Conservation (phyloP, 23 tunicate species). For the Botrylloides violaceus region DNA sequence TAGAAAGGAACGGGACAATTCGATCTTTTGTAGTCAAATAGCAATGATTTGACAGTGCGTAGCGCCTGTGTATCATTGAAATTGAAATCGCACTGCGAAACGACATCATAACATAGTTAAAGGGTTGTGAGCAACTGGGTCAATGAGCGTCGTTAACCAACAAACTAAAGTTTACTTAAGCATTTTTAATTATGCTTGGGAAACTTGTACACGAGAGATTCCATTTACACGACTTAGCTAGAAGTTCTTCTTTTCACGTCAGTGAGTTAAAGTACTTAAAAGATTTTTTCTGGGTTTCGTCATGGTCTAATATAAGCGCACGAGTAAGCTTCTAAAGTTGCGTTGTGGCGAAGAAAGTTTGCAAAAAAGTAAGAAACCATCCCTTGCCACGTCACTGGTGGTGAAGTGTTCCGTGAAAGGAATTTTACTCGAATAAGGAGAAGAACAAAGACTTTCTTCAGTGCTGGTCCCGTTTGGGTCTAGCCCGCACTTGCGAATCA, state of each 20-base stretch:
- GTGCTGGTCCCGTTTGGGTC: slow-evolving; percentile 4
- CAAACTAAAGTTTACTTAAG: not conserved
- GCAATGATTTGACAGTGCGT: too few relatives aligned
- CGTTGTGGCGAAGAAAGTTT: not conserved
- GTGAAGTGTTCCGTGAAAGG: not conserved
- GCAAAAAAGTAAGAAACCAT: not conserved
- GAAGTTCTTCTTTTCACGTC: not conserved
- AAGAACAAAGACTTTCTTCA: not conserved
- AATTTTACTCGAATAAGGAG: not conserved
- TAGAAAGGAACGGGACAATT: too few relatives aligned
- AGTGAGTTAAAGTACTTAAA: not conserved
- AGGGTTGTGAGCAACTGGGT: not conserved
- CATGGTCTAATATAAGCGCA: not conserved
- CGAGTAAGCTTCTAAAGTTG: not conserved
- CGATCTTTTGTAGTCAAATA: too few relatives aligned
- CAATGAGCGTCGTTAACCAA: not conserved
- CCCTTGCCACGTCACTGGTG: not conserved
- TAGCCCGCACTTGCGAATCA: not conserved
- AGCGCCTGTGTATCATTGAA: not conserved
- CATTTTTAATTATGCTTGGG: not conserved
- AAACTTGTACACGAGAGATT: not conserved
- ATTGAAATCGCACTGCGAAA: not conserved
- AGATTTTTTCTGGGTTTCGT: not conserved
- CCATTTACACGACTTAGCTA: not conserved
- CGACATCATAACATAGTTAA: not conserved